Percentiles rank a stretch among this genome's conserved stretches.
These are phyloP conservation scores for Folsomia candida DNA, from an alignment of 2,888 invertebrate species.

Conservation along the genomic window DNA sequence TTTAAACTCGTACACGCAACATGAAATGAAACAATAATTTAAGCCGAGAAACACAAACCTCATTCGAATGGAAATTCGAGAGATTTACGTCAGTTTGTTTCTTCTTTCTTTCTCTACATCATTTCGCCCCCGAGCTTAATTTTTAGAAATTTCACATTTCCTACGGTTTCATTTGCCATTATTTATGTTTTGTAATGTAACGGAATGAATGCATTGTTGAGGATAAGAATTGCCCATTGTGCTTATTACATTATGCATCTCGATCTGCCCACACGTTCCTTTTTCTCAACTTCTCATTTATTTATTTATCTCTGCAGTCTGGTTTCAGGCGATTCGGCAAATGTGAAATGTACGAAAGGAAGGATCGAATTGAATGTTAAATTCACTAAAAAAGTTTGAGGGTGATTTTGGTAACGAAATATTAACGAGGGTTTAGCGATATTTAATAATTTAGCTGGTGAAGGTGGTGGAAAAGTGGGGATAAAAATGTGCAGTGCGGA, in stretches of 20 bases:
- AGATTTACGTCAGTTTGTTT: background rate
- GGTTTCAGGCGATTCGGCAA: background rate
- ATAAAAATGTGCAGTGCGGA: too few species aligned
- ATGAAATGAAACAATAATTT: background rate
- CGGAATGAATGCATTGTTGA: slow-evolving; percentile 6
- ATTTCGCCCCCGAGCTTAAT: background rate
- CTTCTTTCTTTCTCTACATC: background rate
- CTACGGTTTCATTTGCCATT: background rate
- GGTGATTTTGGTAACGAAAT: background rate
- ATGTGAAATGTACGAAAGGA: too few species aligned
- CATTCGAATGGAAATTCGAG: background rate
- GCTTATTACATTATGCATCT: background rate
- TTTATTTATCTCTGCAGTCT: background rate
- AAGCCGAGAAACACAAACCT: background rate
- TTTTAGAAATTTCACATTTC: slow-evolving; percentile 2
- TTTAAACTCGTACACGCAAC: background rate
- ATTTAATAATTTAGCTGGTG: background rate
- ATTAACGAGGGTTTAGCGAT: background rate
- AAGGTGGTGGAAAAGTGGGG: background rate
- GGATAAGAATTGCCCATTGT: slow-evolving; percentile 5
- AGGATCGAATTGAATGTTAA: background rate
- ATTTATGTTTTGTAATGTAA: slow-evolving; percentile 3
- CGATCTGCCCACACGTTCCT: slow-evolving; percentile 1
- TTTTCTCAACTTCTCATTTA: background rate
- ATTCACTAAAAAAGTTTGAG: background rate